These are phyloP conservation scores for Eristalis intricaria DNA, from an alignment of 2,888 invertebrate genomes.

Conservation along the genomic window DNA sequence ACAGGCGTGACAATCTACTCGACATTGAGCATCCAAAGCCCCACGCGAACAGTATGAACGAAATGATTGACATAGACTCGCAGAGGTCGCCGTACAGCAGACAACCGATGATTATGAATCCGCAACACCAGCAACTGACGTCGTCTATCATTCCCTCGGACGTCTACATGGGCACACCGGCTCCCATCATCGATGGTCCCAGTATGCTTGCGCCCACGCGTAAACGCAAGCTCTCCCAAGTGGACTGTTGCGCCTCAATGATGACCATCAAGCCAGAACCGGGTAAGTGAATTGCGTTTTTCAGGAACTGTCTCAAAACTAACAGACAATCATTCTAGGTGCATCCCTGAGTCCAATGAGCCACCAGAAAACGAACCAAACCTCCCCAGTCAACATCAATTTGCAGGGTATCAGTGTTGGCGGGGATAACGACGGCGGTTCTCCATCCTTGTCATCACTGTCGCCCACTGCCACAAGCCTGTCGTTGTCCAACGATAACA, in stretches of 20 bases:
- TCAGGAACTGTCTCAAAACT: background rate
- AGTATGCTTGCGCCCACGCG: conserved; percentile 76
- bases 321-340: background rate
- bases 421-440: conserved; percentile 31
- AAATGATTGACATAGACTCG: conserved; percentile 44
- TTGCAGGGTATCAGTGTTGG: conserved; percentile 52
- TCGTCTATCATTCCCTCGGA: conserved; percentile 57
- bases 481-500: conserved; percentile 78
- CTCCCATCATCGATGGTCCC: conserved; percentile 72
- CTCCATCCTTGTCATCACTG: conserved; percentile 75
- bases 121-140: conserved; percentile 37
- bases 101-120: conserved; percentile 74
- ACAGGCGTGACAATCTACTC: conserved; percentile 35
- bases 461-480: conserved; percentile 78
- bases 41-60: conserved; percentile 51
- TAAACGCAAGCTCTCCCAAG: conserved; percentile 79
- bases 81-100: conserved; percentile 73
- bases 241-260: conserved; percentile 77
- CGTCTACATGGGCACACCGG: conserved; percentile 65
- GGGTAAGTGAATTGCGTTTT: conserved; percentile 58
- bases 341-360: conserved; percentile 51
- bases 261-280: conserved; percentile 77
- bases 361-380: conserved; percentile 70
- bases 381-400: conserved; percentile 75
- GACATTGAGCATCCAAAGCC: conserved; percentile 64